Evolutionary conservation across 2,113 vertebrate genomes (phyloP).

Genomic region (Silurus glanis): DNA sequence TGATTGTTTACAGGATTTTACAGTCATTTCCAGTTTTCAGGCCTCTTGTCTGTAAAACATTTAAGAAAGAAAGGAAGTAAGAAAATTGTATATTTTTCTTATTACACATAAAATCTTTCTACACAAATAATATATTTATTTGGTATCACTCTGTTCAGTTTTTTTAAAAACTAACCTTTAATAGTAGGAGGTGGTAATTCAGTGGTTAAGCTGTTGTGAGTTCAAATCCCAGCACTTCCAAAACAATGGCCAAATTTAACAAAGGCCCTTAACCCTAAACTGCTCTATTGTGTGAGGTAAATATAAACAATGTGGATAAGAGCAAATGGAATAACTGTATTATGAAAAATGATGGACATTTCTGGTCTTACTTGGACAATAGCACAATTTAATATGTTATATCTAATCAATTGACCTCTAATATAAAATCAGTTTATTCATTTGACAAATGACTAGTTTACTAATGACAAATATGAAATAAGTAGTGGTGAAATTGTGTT

Average conservation of each 20-base stretch:
- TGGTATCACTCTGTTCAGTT: background rate
- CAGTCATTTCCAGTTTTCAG: background rate
- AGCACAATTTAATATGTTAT: background rate
- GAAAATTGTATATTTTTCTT: background rate
- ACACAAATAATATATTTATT: background rate
- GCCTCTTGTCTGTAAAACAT: background rate
- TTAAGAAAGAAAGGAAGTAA: background rate
- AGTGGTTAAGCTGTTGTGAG: too few relatives aligned
- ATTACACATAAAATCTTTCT: background rate
- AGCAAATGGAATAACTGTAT: background rate
- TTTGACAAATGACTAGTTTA: background rate
- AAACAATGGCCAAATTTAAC: too few relatives aligned
- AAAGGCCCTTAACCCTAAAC: too few relatives aligned
- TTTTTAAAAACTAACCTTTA: too few relatives aligned
- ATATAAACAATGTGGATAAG: too few relatives aligned
- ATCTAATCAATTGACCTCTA: background rate
- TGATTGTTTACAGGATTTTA: background rate
- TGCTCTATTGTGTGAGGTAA: too few relatives aligned
- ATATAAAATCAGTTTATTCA: background rate
- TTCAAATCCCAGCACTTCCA: too few relatives aligned
- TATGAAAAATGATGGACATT: background rate
- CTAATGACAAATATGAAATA: background rate
- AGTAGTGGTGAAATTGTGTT: background rate
- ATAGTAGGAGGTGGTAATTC: too few relatives aligned
- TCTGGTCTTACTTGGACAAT: background rate